Evolutionary conservation across 2,797 vertebrate genomes (phyloP).

Genomic region (Notolepis coatsorum): DNA sequence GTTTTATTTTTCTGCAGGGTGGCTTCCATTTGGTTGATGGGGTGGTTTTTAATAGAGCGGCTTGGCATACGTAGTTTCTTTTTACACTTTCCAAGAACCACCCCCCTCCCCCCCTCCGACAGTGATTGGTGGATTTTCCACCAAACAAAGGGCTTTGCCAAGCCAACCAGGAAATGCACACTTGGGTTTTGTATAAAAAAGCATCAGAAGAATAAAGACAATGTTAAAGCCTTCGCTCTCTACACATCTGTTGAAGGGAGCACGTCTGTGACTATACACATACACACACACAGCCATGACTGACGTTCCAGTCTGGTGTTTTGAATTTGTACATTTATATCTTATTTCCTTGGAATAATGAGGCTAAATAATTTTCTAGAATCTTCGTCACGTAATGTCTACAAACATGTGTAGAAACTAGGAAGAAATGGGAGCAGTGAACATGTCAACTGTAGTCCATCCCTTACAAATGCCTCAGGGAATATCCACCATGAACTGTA

Average conservation of each 20-base stretch:
- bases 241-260: constrained; percentile 54
- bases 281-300: not conserved
- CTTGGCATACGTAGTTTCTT: not conserved
- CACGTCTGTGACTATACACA: constrained; percentile 16
- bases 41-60: constrained; percentile 29
- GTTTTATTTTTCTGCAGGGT: constrained; percentile 50
- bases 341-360: not conserved
- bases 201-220: constrained; percentile 75
- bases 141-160: constrained; percentile 64
- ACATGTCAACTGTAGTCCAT: not conserved
- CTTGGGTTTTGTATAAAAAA: constrained; percentile 70
- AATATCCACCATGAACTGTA: constrained; percentile 34
- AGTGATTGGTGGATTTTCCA: constrained; percentile 40
- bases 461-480: constrained; percentile 1
- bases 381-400: too few relatives aligned
- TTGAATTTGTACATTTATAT: not conserved
- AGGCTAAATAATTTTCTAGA: constrained; percentile 5
- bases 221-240: constrained; percentile 50
- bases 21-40: constrained; percentile 49
- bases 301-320: not conserved
- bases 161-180: constrained; percentile 53
- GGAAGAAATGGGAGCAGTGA: not conserved
- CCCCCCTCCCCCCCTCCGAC: not conserved
- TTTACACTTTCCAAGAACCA: constrained; percentile 11
- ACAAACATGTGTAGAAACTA: not conserved